Evolutionary conservation across 2,797 vertebrate species (phyloP), one percentile per base, ranked within the genome.

Genomic region (Dendrocincla tyrannina): DNA sequence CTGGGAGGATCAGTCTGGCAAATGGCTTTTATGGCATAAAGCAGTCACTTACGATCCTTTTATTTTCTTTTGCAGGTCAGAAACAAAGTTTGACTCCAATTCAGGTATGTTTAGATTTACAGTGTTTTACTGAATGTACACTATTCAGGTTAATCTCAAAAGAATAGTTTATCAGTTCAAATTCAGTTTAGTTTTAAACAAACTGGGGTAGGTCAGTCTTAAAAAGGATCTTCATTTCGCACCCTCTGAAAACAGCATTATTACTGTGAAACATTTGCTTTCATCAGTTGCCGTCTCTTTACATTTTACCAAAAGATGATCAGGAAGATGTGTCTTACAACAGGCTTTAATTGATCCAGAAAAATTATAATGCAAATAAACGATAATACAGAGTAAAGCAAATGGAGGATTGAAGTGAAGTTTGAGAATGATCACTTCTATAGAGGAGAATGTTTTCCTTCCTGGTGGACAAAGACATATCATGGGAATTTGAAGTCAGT

Each of bases 21-120:
- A 63, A 81, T 85, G 30, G 19, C 42, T 85, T 64, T 82, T 64
- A 59, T 84, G 60, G 93, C 86, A 89, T 95, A 95, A 95, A 97
- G 64, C 73, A 77, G 49, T 90, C 95, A 97, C 93, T 85, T 96
- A 96, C 2, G 4, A 58, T 72, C 49, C 96, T 95, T 84, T 83
- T 95, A 9, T 98, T 97, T 98, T 84, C 39, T 91, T 95, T 98
- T 98, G n/a, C 93, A 99, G 99, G 97, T 99, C 99, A 56, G 98
- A 98, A 96, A 98, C 98, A 73, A 99, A 99, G 97, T 99, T 99
- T 98, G 99, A 99, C 98, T 99, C 99, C 6, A 98, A 98, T 95
- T 99, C 99, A 98, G 99, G 99, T 99, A 98, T 97, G 99, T 98
- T 97, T 92, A 97, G 70, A 96, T 97, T 97, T 96, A 97, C 94